These are phyloP conservation scores for Eilema griseolum DNA, from an alignment of 2,888 invertebrate genomes.

Conservation along the genomic window DNA sequence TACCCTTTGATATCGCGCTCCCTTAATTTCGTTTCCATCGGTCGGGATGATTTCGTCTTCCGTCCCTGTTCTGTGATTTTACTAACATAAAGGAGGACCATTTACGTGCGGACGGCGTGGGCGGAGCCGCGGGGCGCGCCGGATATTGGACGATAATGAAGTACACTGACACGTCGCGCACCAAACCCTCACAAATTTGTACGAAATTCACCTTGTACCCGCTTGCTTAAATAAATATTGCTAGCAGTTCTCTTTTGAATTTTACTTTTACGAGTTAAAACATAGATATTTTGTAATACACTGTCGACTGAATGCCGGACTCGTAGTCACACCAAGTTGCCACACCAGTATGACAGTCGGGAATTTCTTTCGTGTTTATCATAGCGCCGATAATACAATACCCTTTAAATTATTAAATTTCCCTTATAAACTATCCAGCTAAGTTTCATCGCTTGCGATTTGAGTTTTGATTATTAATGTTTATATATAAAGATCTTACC, in stretches of 20 bases:
- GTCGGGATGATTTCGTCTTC: constrained; percentile 2
- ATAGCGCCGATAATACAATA: too few relatives aligned
- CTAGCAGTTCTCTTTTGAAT: neutral
- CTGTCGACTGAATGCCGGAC: too few relatives aligned
- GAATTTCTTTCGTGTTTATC: too few relatives aligned
- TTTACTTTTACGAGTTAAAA: neutral
- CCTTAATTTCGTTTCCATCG: constrained; percentile 2
- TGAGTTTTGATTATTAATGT: too few relatives aligned
- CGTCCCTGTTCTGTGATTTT: constrained; percentile 4
- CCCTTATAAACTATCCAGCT: too few relatives aligned
- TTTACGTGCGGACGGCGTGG: neutral
- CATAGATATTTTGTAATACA: too few relatives aligned
- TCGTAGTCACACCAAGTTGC: too few relatives aligned
- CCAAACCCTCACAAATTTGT: neutral
- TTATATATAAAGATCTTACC: too few relatives aligned
- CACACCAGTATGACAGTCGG: too few relatives aligned
- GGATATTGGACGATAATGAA: neutral
- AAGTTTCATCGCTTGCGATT: too few relatives aligned
- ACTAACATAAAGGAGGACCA: neutral
- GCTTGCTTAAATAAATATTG: neutral
- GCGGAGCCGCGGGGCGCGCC: neutral
- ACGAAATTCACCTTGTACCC: neutral
- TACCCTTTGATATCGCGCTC: constrained; percentile 1
- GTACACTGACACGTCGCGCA: neutral
- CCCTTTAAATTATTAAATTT: too few relatives aligned